Evolutionary conservation across 2,888 invertebrate genomes (phyloP).

Genomic region (Chydorus sphaericus): DNA sequence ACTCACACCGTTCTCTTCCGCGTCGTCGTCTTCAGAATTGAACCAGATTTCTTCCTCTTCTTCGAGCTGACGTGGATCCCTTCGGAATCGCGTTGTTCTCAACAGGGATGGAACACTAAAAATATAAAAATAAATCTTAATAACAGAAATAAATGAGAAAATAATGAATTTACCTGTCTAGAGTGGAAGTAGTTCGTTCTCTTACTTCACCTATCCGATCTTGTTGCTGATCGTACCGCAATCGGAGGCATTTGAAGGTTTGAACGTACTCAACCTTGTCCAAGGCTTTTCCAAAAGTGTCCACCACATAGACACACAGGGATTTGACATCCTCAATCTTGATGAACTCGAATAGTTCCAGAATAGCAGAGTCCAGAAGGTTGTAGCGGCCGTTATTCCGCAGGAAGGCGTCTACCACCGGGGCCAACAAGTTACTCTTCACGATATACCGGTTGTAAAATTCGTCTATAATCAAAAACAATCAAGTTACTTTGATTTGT

Average conservation of each 20-base stretch:
- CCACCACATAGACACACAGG: slow-evolving; percentile 82
- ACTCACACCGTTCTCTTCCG: slow-evolving; percentile 37
- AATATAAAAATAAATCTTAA: slow-evolving; percentile 7
- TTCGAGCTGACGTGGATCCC: slow-evolving; percentile 84
- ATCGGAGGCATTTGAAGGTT: slow-evolving; percentile 85
- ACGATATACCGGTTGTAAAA: slow-evolving; percentile 94
- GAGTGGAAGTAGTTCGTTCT: slow-evolving; percentile 45
- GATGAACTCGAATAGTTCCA: slow-evolving; percentile 98
- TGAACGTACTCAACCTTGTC: slow-evolving; percentile 95
- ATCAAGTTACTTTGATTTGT: no score
- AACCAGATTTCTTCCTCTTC: slow-evolving; percentile 99
- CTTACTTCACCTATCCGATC: slow-evolving; percentile 79
- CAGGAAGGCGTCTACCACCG: slow-evolving; percentile 89
- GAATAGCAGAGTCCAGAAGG: slow-evolving; percentile 92
- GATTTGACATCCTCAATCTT: slow-evolving; percentile 81
- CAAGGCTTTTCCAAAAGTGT: slow-evolving; percentile 86
- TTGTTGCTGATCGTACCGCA: slow-evolving; percentile 79
- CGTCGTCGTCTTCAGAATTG: slow-evolving; percentile 78
- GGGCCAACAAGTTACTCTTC: slow-evolving; percentile 84
- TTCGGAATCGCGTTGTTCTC: slow-evolving; percentile 62
- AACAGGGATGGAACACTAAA: slow-evolving; percentile 63
- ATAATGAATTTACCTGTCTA: slow-evolving; percentile 44
- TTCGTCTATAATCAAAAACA: slow-evolving; percentile 47
- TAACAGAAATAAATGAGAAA: neutral
- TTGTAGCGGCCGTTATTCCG: slow-evolving; percentile 97